Percentiles rank a stretch among this genome's conserved stretches.
Evolutionary conservation across 37 sponge, comb jelly and placozoan genomes (phyloP).

Genomic region (Halichondria panicea): DNA sequence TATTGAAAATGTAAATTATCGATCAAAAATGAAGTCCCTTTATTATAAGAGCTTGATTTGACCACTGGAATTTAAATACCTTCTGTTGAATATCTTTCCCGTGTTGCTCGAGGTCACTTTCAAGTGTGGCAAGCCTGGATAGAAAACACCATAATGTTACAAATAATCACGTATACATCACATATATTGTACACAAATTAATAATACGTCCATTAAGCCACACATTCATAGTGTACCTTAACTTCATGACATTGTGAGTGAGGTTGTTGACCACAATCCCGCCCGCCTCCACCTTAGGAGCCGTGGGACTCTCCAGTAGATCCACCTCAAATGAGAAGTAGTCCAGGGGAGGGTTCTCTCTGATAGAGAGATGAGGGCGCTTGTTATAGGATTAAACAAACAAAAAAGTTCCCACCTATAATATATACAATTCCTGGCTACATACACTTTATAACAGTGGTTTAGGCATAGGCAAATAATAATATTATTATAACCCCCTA

Average conservation of each 20-base stretch:
- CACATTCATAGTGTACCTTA: constrained; percentile 1
- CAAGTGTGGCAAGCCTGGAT: constrained; percentile 9
- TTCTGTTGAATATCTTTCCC: constrained; percentile 11
- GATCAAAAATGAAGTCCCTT: too few species aligned
- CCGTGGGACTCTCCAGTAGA: constrained; percentile 14
- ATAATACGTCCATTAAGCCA: not conserved
- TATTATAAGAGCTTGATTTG: too few species aligned
- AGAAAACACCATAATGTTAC: not conserved
- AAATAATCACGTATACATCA: not conserved
- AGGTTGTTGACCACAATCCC: constrained; percentile 56
- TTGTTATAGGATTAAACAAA: not conserved
- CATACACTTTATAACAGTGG: too few species aligned
- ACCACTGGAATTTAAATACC: constrained; percentile 23
- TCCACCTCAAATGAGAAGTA: constrained; percentile 30
- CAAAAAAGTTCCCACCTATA: too few species aligned
- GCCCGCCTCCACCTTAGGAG: constrained; percentile 39
- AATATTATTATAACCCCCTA: too few species aligned
- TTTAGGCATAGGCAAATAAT: too few species aligned
- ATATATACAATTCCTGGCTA: too few species aligned
- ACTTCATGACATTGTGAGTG: constrained; percentile 31
- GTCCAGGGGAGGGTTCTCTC: constrained; percentile 28
- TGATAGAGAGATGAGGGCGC: constrained; percentile 1
- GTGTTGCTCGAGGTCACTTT: constrained; percentile 28
- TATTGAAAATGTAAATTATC: too few species aligned
- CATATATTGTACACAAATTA: not conserved